Percentiles rank a stretch among this genome's conserved stretches.
Evolutionary conservation across 2,797 vertebrate species (phyloP).

Genomic region (Gambusia yucatana): DNA sequence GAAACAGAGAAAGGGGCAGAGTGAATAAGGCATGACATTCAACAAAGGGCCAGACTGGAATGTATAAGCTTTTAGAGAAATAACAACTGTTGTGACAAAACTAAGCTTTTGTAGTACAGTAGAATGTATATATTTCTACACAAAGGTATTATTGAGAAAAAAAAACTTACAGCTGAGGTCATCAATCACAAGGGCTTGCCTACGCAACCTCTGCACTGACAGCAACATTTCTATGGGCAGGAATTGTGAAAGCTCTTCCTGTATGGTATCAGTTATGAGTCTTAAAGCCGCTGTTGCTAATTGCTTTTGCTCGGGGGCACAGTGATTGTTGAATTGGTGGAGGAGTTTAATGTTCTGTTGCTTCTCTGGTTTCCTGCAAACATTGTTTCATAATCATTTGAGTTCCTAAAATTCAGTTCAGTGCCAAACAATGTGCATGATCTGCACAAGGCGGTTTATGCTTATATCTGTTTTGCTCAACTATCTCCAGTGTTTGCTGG

Average conservation of each 20-base stretch:
- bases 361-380: slow-evolving; percentile 12
- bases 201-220: slow-evolving; percentile 25
- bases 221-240: slow-evolving; percentile 26
- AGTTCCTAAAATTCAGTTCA: slow-evolving; percentile 10
- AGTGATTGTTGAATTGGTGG: slow-evolving; percentile 8
- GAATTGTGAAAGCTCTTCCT: slow-evolving; percentile 23
- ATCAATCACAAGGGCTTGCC: slow-evolving; percentile 17
- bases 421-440: slow-evolving; percentile 6
- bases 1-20: not conserved
- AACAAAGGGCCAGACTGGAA: not conserved
- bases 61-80: not conserved
- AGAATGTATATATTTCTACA: not conserved
- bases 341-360: slow-evolving; percentile 26
- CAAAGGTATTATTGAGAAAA: not conserved
- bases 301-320: slow-evolving; percentile 31
- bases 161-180: not conserved
- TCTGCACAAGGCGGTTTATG: not conserved
- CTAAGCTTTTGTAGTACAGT: not conserved
- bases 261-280: slow-evolving; percentile 43
- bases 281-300: slow-evolving; percentile 33
- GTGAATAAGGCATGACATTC: not conserved
- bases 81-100: slow-evolving; percentile 1
- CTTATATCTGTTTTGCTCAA: not conserved
- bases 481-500: not conserved
- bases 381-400: slow-evolving; percentile 9